Conservation (phyloP, 2,113 vertebrate species). For the Cheirogaleus medius region DNA sequence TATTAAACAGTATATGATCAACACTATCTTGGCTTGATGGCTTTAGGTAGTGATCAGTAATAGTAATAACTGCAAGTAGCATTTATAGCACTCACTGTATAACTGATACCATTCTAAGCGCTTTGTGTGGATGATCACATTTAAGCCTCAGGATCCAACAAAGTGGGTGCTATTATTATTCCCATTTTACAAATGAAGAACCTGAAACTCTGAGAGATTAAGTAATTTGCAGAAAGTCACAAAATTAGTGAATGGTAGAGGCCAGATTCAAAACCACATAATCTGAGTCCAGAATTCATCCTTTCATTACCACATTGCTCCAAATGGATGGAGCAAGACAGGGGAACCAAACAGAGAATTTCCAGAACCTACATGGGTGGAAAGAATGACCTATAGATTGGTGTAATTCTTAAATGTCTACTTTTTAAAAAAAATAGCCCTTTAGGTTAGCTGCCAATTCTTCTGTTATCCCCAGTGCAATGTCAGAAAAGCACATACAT, state of each 20-base stretch:
- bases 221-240: neutral
- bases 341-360: neutral
- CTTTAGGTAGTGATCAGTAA: neutral
- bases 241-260: neutral
- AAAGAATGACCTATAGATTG: neutral
- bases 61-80: neutral
- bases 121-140: neutral
- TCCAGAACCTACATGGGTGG: neutral
- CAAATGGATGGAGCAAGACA: neutral
- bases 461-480: neutral
- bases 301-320: neutral
- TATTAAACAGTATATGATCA: neutral
- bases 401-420: neutral
- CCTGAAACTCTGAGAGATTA: constrained; percentile 1
- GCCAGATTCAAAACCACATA: neutral
- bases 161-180: neutral
- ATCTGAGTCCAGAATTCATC: neutral
- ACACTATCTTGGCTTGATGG: neutral
- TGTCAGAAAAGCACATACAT: neutral
- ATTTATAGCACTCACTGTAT: neutral
- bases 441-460: neutral
- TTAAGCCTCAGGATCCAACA: neutral
- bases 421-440: neutral
- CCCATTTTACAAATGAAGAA: neutral
- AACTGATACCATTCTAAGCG: neutral